Conservation (phyloP, 2,888 invertebrate genomes). For the Harmothoe impar region DNA sequence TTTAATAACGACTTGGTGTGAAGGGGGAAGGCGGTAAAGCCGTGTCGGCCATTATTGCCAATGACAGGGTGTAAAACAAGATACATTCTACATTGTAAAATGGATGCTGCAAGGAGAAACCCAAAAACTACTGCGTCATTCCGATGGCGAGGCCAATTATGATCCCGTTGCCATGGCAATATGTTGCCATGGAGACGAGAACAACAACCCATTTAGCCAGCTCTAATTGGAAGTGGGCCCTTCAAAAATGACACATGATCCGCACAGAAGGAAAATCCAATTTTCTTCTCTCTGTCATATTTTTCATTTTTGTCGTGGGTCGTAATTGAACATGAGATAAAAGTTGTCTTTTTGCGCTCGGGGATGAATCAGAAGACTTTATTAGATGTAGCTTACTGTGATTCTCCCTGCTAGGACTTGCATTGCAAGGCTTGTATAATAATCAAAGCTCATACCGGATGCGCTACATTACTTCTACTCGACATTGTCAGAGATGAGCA, state of each 20-base stretch:
- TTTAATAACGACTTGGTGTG: neutral
- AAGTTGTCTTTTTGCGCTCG: constrained; percentile 32
- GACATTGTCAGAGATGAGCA: neutral
- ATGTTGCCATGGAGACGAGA: constrained; percentile 44
- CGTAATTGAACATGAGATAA: constrained; percentile 59
- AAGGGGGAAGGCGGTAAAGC: neutral
- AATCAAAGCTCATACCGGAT: neutral
- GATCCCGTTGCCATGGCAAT: constrained; percentile 53
- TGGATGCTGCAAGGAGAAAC: neutral
- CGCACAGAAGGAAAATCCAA: constrained; percentile 48
- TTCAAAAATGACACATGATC: constrained; percentile 57
- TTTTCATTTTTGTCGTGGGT: constrained; percentile 53
- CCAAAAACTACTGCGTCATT: constrained; percentile 2
- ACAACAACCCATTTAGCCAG: constrained; percentile 54
- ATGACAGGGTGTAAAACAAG: constrained; percentile 12
- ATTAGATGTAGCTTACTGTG: constrained; percentile 1
- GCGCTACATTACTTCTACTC: neutral
- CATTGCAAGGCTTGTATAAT: neutral
- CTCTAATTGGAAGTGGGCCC: constrained; percentile 50
- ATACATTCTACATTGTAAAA: constrained; percentile 37
- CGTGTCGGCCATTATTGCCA: neutral
- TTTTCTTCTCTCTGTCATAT: constrained; percentile 60
- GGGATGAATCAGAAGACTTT: constrained; percentile 36
- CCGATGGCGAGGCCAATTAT: constrained; percentile 39
- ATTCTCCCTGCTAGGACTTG: constrained; percentile 1